Base-by-base conservation (phyloP, 2,797 vertebrate genomes). In the Anas bernieri region DNA sequence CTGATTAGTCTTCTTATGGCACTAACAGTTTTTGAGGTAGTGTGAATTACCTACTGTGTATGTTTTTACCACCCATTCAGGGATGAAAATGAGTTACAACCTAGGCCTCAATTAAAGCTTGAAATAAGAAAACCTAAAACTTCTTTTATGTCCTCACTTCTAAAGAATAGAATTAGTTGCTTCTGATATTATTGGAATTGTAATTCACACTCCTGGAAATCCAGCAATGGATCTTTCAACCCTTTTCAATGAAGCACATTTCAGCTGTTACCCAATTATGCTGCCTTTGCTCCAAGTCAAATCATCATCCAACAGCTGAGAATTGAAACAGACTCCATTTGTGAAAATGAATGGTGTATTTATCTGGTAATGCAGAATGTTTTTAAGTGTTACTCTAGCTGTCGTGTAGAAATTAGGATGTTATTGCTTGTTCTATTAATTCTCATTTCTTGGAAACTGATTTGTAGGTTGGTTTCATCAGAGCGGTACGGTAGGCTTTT, bases 1-100 rank as follows among this genome's bases (percentile, higher is more conserved):
- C 98, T 99, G 98, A 99, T 99, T 99, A 98, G 98, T 98, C 97
- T 98, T 98, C 98, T 99, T 98, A 98, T 98, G 98, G 98, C 98
- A 98, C 98, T 98, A 98, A 98, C 99, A 98, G 98, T 99, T 99
- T 99, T 98, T 98, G 99, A 99, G 98, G 98, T 99, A 98, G 98
- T 98, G 98, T 98, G 98, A 99, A 99, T 99, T 99, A 99, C 99
- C 99, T 98, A 98, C 99, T 99, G 98, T 98, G 99, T 98, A 98
- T 99, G 98, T 99, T 99, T 98, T 98, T 98, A 98, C 98, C 98
- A 98, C 98, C 98, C 98, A 96, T 98, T 98, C 98, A 98, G 97
- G 98, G 98, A 98, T 97, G 98, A 98, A 99, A 98, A 98, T 98
- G 98, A 98, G 98, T 98, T 98, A 98, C 97, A 97, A 98, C 98